Evolutionary conservation across 2,888 invertebrate genomes (phyloP), one percentile per base, ranked within the genome.

Genomic region (Eubasilissa splendida): DNA sequence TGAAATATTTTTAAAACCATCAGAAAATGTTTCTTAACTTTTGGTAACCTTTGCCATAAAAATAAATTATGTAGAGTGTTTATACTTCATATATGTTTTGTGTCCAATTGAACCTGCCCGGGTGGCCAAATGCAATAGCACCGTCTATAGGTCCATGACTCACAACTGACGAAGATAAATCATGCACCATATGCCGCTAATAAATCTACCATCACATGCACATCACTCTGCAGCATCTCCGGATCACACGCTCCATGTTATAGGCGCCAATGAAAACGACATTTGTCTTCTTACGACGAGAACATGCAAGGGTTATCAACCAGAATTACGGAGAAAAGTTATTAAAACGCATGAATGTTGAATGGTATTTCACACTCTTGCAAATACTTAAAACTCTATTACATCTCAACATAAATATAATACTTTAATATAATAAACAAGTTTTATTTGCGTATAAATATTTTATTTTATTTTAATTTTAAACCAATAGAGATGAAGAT

Each of bases 171-270:
- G 42, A 42, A 5, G 33, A 33, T 63, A 63, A 33, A 33, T 63
- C 63, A 63, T 33, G 42, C 63, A 31, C 63, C 63, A 63, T 10
- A 63, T 63, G 63, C 33, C 63, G 63, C 33, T 22, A 22, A 63
- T 63, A 63, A 63, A 63, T 63, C 60, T 63, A 63, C 60, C 60
- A 63, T 63, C 22, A 63, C 60, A 31, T 31, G n/a, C n/a, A n/a
- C n/a, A n/a, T n/a, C n/a, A n/a, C 22, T 22, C 22, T 22, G 22
- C 22, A 63, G 31, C 5, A 12, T 31, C 63, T 33, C 14, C 63
- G 63, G 63, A 33, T 31, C 63, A 10, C 63, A 63, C 63, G 63
- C 33, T 31, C 33, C 63, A 31, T 11, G 22, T 5, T 31, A 33
- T 1, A 11, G 31, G 63, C 50, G 68, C 22, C 68, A 12, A 52